Percentiles rank a stretch among this genome's conserved stretches.
Evolutionary conservation across 2,797 vertebrate species (phyloP).

Genomic region (Apogon hyalosoma): DNA sequence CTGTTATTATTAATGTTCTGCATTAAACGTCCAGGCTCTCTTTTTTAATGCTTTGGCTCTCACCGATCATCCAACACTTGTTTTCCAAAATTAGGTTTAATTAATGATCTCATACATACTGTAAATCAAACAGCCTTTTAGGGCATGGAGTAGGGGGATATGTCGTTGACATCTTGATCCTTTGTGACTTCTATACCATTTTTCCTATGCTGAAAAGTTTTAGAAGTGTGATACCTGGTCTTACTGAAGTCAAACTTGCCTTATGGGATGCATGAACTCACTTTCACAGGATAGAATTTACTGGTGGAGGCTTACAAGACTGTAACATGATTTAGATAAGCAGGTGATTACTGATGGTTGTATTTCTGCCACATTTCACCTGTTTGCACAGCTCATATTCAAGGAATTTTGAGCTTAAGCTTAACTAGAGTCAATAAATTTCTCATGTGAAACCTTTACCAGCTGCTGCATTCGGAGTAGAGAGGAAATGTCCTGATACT

Average conservation of each 20-base stretch:
- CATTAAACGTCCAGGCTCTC: constrained; percentile 75
- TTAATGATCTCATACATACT: constrained; percentile 76
- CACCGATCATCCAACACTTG: constrained; percentile 51
- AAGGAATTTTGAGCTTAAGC: constrained; percentile 44
- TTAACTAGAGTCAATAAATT: constrained; percentile 64
- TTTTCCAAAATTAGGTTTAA: constrained; percentile 76
- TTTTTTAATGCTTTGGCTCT: constrained; percentile 70
- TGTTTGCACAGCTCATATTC: constrained; percentile 64
- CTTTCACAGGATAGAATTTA: constrained; percentile 31
- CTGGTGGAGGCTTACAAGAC: constrained; percentile 21
- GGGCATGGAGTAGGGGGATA: constrained; percentile 42
- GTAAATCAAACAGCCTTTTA: constrained; percentile 60
- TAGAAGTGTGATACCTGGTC: constrained; percentile 44
- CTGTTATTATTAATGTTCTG: constrained; percentile 82
- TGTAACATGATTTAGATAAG: constrained; percentile 46
- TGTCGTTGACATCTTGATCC: constrained; percentile 10
- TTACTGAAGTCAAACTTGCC: constrained; percentile 23
- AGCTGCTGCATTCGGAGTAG: constrained; percentile 46
- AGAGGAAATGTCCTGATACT: constrained; percentile 18
- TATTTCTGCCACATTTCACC: constrained; percentile 58
- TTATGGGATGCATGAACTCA: constrained; percentile 16
- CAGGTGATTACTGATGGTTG: constrained; percentile 50
- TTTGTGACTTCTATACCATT: constrained; percentile 12
- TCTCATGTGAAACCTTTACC: constrained; percentile 53
- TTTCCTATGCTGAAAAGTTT: neutral